Evolutionary conservation across 2,113 vertebrate species (phyloP).

Genomic region (Menura novaehollandiae): DNA sequence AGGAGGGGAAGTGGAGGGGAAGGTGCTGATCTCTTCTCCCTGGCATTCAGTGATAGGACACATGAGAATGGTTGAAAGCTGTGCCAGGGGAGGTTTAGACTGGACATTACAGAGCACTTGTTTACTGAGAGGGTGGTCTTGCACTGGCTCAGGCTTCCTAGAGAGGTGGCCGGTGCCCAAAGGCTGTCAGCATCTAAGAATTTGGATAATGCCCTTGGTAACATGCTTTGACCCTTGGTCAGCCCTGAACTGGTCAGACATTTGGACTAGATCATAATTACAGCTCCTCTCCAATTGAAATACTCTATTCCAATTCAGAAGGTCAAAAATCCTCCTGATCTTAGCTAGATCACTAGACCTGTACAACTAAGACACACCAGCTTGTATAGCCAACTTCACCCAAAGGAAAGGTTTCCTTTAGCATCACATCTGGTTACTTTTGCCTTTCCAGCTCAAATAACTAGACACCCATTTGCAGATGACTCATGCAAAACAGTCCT

Average conservation of each 20-base stretch:
- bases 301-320: neutral
- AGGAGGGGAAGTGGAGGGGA: neutral
- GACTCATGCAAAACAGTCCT: neutral
- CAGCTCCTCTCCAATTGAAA: neutral
- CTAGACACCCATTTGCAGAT: neutral
- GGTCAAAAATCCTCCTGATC: neutral
- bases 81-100: neutral
- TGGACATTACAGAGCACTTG: neutral
- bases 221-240: neutral
- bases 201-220: neutral
- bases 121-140: neutral
- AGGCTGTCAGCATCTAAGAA: neutral
- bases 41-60: neutral
- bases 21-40: neutral
- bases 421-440: neutral
- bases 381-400: neutral
- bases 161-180: rapidly evolving
- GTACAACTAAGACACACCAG: neutral
- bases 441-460: neutral
- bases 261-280: neutral
- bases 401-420: neutral
- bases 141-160: neutral
- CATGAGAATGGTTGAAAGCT: neutral
- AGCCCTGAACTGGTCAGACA: neutral
- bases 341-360: neutral